A percentile compares a stretch with the other conserved stretches of the same genome.
phyloP scores from a whole-genome alignment of 2,113 vertebrate genomes.

The Cyrtonyx montezumae region DNA sequence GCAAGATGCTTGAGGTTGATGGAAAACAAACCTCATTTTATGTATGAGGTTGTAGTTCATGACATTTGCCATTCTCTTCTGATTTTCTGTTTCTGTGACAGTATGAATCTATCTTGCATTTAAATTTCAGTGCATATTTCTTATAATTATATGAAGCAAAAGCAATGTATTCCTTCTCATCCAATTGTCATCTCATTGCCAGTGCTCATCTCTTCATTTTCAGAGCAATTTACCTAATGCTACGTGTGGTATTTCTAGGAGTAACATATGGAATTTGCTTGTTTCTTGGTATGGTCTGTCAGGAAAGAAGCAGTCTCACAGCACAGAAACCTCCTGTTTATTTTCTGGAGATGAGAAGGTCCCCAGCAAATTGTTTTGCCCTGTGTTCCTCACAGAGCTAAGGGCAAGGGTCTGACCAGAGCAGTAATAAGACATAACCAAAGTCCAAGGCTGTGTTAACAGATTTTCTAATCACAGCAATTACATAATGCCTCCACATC shows the following conservation, averaged over 20 bases:
- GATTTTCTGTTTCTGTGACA: background rate
- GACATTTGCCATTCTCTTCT: background rate
- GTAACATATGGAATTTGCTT: background rate
- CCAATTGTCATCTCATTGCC: background rate
- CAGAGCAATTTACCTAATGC: background rate
- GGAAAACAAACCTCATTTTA: background rate
- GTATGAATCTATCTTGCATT: background rate
- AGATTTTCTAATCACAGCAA: background rate
- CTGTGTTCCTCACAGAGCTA: accelerated
- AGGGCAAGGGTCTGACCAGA: background rate
- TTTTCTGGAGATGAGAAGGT: background rate
- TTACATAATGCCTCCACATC: background rate
- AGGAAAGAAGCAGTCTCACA: background rate
- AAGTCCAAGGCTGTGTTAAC: background rate
- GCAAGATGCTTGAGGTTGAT: background rate
- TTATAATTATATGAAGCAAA: background rate
- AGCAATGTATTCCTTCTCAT: background rate
- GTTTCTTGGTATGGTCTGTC: background rate
- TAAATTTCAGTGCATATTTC: background rate
- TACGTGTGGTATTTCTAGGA: background rate
- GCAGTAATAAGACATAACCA: background rate
- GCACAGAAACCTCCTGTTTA: background rate
- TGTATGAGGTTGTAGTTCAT: background rate
- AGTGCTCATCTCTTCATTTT: background rate
- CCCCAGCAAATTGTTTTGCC: background rate